phyloP scores from a whole-genome alignment of 1,140 invertebrate species.

The Dreissena rostriformis region DNA sequence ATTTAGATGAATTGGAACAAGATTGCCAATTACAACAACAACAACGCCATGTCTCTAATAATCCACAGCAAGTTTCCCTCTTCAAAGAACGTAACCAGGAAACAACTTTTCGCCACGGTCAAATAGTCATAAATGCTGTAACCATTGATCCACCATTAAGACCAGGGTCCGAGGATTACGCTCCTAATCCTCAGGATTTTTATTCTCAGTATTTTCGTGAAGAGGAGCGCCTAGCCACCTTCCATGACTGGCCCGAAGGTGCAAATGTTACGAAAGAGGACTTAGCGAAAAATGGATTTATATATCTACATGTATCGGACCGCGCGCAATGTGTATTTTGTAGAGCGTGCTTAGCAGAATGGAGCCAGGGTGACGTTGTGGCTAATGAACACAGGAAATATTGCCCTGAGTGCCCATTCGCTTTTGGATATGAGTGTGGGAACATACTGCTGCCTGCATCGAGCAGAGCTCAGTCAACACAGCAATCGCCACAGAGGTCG shows the following conservation, averaged over 20 bases:
- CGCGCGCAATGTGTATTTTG: slow-evolving; percentile 94
- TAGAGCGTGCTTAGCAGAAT: slow-evolving; percentile 87
- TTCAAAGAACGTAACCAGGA: slow-evolving; percentile 3
- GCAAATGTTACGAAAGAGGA: slow-evolving; percentile 86
- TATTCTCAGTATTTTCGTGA: slow-evolving; percentile 39
- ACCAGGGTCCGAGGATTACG: slow-evolving; percentile 22
- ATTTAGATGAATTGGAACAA: not conserved
- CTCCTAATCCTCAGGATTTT: slow-evolving; percentile 17
- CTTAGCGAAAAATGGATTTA: slow-evolving; percentile 92
- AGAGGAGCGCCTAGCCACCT: slow-evolving; percentile 48
- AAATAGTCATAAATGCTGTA: not conserved
- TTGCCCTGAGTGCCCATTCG: slow-evolving; percentile 87
- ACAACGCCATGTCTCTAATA: not conserved
- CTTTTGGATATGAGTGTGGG: slow-evolving; percentile 80
- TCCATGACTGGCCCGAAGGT: slow-evolving; percentile 88
- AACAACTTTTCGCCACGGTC: slow-evolving; percentile 2
- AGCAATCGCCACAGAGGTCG: not conserved
- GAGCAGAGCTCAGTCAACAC: slow-evolving; percentile 1
- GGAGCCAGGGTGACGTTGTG: slow-evolving; percentile 89
- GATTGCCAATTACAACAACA: slow-evolving; percentile 10
- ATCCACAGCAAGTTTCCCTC: slow-evolving; percentile 13
- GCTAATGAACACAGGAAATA: slow-evolving; percentile 89
- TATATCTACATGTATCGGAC: slow-evolving; percentile 83
- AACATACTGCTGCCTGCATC: slow-evolving; percentile 23
- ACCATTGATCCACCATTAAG: not conserved